phyloP scores from a whole-genome alignment of 23 tunicate genomes.

The Halocynthia roretzi region DNA sequence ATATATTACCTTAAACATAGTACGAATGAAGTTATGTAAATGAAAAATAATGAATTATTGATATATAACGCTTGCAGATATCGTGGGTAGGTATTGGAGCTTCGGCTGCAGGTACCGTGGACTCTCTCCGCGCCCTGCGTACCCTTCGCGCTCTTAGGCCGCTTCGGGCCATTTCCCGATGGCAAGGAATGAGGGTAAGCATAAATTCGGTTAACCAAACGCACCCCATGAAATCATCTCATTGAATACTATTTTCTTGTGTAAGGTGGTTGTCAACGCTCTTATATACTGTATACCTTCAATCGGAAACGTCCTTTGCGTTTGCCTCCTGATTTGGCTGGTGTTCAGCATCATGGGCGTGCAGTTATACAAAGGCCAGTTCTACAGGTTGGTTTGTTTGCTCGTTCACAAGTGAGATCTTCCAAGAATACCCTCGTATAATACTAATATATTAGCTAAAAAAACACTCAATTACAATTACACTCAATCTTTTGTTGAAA shows the following conservation, averaged over 20 bases:
- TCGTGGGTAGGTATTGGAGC: constrained; percentile 93
- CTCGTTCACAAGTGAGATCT: no score
- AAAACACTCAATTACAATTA: no score
- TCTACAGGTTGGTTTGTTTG: constrained; percentile 41
- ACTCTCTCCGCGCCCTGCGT: constrained; percentile 62
- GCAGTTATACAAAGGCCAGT: constrained; percentile 83
- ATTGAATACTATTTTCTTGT: not conserved
- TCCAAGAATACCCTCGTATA: no score
- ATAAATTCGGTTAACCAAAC: not conserved
- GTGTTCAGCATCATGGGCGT: constrained; percentile 94
- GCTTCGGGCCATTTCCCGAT: constrained; percentile 87
- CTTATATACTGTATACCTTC: constrained; percentile 89
- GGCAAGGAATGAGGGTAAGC: constrained; percentile 94
- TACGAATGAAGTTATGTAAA: not conserved
- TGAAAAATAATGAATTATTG: not conserved
- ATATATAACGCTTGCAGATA: constrained; percentile 14
- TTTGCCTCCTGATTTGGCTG: constrained; percentile 86
- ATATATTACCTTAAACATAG: not conserved
- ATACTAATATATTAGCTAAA: no score
- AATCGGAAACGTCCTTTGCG: constrained; percentile 89
- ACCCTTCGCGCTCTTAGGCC: constrained; percentile 89
- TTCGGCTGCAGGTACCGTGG: constrained; percentile 24
- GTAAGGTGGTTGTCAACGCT: constrained; percentile 91
- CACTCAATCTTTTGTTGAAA: no score
- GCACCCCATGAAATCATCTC: not conserved